Base-by-base conservation (phyloP, 2,113 vertebrate genomes). In the Paratilapia polleni region DNA sequence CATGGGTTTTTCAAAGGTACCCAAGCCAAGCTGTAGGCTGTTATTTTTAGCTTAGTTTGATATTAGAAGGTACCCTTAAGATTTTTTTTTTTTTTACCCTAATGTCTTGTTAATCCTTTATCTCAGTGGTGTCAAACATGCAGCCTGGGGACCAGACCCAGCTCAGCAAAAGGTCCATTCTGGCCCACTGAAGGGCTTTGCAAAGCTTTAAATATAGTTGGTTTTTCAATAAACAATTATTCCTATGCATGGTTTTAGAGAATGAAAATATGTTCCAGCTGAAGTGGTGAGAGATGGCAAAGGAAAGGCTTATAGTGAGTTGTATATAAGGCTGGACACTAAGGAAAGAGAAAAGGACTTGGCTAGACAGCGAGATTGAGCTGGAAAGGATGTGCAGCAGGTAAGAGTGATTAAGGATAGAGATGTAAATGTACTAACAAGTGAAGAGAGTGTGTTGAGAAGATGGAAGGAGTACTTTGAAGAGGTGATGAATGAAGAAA, bases 181-280 rank as follows among this genome's bases (percentile, higher is more conserved):
- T 3, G 1, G 20, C 6, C 34, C 34, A 61, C 9, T 20, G 28
- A 14, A 61, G 60, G 0, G 3, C 6, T 36, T 7, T 38, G 34
- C 17, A 13, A 38, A 49, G 66, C 49, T 70, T 49, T 2, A 49
- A 70, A 70, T 28, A 10, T 8, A 66, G 17, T 49, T 3, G 3
- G 24, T 49, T 70, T 28, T 70, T 12, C 38, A 49, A 17, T 6
- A 3, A 10, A 8, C 31, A 64, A 64, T 41, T 70, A 24, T 15
- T 70, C 22, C 41, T 49, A 2, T 49, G 28, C 64, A 15, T 70
- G 64, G 41, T 28, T 22, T 70, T 70, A 49, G 49, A 26, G 22
- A 47, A 22, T 47, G 41, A 68, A 70, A 70, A 28, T 49, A 15
- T 49, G 49, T 70, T 49, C 15, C 64, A 49, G 64, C 24, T 70